Evolutionary conservation across 2,113 vertebrate species (phyloP), one percentile per base, ranked within the genome.

Genomic region (Corythornis vintsioides): DNA sequence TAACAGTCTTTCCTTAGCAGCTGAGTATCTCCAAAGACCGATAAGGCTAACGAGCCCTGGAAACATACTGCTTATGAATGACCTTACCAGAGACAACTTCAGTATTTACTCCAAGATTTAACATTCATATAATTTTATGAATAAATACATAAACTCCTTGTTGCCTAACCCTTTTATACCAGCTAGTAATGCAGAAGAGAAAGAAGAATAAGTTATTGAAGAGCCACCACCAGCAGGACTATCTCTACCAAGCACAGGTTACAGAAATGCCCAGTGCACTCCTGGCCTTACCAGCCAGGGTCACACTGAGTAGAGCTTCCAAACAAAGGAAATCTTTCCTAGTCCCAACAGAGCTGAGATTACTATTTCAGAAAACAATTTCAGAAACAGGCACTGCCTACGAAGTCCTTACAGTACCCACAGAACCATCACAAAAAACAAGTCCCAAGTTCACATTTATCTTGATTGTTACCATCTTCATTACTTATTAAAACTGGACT

Each of bases 401-500:
- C 87, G 40, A 83, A 86, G 48, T 40, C 82, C 85, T 88, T 42
- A 28, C 53, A 63, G 79, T 43, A 79, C 56, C 42, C 48, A 92
- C 56, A 77, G 9, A 55, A 88, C 56, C 73, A 86, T 47, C 0
- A 4, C 82, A 78, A 67, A 87, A 92, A 73, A 35, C 29, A 91
- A 92, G 66, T 64, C 93, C 86, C 95, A 88, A 50, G 93, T 88
- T 95, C 66, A 90, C 79, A 78, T 78, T 96, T 90, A 85, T 82
- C 82, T 91, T 82, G 78, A 92, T 59, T 79, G 82, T 90, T 94
- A 92, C 69, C 72, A 81, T 85, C 83, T 95, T 96, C 93, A 93
- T 86, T 86, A 90, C 90, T 97, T 96, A 96, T 95, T 96, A 93
- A 95, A 96, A 95, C 83, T 94, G 88, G 94, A 86, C 92, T 90